A percentile compares a stretch with the other conserved stretches of the same genome.
Evolutionary conservation across 2,113 vertebrate genomes (phyloP).

Genomic region (Alouatta palliata): DNA sequence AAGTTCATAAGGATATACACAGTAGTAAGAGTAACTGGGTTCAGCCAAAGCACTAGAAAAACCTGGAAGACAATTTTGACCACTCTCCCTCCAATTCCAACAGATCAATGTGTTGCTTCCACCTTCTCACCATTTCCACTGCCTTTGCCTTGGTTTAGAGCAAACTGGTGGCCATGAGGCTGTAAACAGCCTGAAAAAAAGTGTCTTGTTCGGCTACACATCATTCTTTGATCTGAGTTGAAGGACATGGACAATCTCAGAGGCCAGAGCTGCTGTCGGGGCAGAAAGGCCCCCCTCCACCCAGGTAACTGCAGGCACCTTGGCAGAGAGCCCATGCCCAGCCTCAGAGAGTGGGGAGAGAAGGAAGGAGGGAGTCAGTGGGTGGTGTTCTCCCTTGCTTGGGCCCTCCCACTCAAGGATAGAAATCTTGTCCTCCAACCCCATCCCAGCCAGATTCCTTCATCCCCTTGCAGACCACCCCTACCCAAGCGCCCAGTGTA

Average conservation of each 20-base stretch:
- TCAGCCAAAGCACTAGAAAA: neutral
- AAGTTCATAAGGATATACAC: neutral
- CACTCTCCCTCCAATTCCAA: neutral
- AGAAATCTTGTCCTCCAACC: neutral
- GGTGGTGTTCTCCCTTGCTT: neutral
- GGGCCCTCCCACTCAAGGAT: neutral
- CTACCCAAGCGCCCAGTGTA: neutral
- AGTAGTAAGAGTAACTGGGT: neutral
- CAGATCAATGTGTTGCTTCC: neutral
- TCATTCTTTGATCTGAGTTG: conserved; percentile 15
- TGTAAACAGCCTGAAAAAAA: neutral
- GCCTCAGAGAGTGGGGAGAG: too few relatives aligned
- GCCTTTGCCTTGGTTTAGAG: neutral
- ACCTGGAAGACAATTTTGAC: neutral
- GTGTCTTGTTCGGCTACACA: neutral
- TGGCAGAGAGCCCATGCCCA: neutral
- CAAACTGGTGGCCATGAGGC: neutral
- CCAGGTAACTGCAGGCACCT: neutral
- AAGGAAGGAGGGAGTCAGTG: too few relatives aligned
- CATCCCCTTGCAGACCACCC: neutral
- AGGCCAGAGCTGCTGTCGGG: neutral
- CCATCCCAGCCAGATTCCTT: neutral
- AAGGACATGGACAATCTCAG: conserved; percentile 36
- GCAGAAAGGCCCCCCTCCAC: neutral
- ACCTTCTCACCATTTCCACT: neutral